Conservation (phyloP, 2,888 invertebrate genomes). For the Drosophila demipolita region DNA sequence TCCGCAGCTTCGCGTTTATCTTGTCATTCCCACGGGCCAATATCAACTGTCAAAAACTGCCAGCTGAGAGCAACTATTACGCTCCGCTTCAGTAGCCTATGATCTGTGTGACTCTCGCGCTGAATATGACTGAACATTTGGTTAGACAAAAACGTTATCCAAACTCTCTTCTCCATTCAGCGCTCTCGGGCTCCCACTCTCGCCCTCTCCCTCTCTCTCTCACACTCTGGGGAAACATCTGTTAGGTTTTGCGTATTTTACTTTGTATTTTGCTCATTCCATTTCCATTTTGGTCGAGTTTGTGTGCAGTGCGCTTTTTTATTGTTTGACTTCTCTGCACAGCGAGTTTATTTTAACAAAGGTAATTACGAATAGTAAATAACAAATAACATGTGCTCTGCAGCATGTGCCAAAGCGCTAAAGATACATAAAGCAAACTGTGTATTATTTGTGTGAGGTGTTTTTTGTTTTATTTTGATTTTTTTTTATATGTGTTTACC, state of each 20-base stretch:
- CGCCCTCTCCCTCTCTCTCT: constrained; percentile 28
- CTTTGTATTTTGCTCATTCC: constrained; percentile 25
- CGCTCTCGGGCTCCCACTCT: constrained; percentile 13
- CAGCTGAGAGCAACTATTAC: constrained; percentile 24
- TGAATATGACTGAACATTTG: constrained; percentile 45
- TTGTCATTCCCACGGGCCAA: constrained; percentile 35
- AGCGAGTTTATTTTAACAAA: constrained; percentile 13
- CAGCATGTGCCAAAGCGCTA: constrained; percentile 10
- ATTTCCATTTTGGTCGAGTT: constrained; percentile 42
- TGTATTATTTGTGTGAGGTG: neutral
- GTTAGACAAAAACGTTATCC: constrained; percentile 9
- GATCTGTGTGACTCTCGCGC: constrained; percentile 50
- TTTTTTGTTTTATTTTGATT: neutral
- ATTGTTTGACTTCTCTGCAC: constrained; percentile 16
- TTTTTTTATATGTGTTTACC: neutral
- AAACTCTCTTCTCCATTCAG: constrained; percentile 12
- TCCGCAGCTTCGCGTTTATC: constrained; percentile 39
- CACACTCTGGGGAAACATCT: constrained; percentile 72
- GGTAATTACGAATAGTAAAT: constrained; percentile 22
- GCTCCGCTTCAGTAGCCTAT: constrained; percentile 23
- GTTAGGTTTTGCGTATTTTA: constrained; percentile 39
- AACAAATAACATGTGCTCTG: constrained; percentile 45
- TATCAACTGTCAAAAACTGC: constrained; percentile 39
- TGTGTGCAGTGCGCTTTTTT: constrained; percentile 8
- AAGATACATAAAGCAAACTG: neutral